Conservation (phyloP, 2,888 invertebrate species). For the Agriotes lineatus region DNA sequence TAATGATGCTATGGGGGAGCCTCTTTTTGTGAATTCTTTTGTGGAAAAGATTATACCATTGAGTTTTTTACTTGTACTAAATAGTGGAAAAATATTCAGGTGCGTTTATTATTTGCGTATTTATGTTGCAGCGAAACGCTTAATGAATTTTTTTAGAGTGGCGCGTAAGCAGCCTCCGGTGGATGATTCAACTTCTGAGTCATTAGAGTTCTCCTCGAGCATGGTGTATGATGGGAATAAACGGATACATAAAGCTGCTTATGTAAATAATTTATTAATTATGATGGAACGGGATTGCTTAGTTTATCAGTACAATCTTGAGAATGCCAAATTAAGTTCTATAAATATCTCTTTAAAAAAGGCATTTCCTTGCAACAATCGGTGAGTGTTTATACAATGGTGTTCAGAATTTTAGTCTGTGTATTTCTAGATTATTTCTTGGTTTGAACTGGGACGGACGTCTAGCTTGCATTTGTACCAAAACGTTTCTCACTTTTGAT, state of each 20-base stretch:
- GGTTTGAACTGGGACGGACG: slow-evolving; percentile 50
- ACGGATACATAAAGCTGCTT: neutral
- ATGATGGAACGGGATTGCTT: neutral
- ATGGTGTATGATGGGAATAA: neutral
- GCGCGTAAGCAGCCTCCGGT: no score
- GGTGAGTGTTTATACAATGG: slow-evolving; percentile 34
- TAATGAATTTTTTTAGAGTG: no score
- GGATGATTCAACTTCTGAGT: no score
- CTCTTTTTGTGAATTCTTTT: slow-evolving; percentile 29
- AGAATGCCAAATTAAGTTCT: no score
- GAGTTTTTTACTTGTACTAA: slow-evolving; percentile 31
- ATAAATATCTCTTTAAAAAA: no score
- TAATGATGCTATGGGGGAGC: neutral
- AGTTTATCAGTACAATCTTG: slow-evolving; percentile 25
- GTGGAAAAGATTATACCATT: slow-evolving; percentile 19
- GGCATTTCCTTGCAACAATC: slow-evolving; percentile 31
- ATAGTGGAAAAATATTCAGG: slow-evolving; percentile 42
- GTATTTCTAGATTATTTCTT: slow-evolving; percentile 46
- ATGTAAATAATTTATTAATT: neutral
- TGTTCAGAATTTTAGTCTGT: no score
- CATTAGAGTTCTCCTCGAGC: neutral
- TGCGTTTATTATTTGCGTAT: no score
- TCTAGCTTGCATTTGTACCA: slow-evolving; percentile 51
- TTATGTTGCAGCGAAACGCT: no score
- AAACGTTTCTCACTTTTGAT: slow-evolving; percentile 46